Conservation (phyloP, 2,113 vertebrate species). For the Oriolus oriolus region DNA sequence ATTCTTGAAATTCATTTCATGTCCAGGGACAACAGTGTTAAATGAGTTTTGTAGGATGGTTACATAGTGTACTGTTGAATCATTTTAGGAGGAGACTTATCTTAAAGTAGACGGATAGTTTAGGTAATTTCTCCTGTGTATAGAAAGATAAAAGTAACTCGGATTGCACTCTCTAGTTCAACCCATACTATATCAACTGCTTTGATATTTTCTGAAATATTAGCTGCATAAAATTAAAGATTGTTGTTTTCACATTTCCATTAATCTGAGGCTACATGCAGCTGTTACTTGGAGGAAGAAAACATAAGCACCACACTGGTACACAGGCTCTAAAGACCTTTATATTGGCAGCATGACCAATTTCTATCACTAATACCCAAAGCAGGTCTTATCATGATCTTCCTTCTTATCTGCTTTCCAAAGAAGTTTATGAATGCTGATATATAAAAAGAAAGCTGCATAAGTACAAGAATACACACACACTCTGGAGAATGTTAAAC, state of each 20-base stretch:
- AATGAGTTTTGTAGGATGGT: not conserved
- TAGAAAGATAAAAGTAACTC: not conserved
- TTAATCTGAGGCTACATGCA: not conserved
- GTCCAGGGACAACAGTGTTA: not conserved
- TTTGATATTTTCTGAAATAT: conserved; percentile 10
- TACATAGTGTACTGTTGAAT: not conserved
- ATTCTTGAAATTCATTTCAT: not conserved
- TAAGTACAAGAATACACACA: not conserved
- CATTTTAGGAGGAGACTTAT: not conserved
- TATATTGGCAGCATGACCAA: not conserved
- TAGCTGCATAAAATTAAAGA: not conserved
- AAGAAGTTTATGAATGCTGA: not conserved
- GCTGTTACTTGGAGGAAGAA: not conserved
- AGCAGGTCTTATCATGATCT: not conserved
- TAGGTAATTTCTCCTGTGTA: not conserved
- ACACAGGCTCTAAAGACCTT: not conserved
- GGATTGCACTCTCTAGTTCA: not conserved
- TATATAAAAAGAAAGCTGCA: not conserved
- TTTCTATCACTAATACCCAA: not conserved
- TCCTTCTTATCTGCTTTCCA: not conserved
- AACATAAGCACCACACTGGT: not conserved
- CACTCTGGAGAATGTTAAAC: not conserved
- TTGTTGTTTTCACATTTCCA: not conserved
- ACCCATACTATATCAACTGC: not conserved
- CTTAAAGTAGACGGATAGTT: not conserved